phyloP scores from a whole-genome alignment of 2,888 invertebrate genomes.

The Craniophora ligustri region DNA sequence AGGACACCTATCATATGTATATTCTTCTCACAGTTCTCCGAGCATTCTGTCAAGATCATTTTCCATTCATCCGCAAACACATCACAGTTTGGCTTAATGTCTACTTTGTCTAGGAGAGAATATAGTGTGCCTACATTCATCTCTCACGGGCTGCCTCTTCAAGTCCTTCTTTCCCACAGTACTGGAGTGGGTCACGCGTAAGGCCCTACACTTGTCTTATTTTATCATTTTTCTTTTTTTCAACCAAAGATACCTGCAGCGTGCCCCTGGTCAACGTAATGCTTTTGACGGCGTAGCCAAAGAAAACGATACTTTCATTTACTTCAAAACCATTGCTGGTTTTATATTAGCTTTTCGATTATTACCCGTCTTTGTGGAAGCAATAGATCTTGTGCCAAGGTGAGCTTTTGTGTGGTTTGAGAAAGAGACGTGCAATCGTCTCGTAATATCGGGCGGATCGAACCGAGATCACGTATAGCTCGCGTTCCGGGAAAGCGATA shows the following conservation, averaged over 20 bases:
- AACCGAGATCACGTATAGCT: slow-evolving; percentile 66
- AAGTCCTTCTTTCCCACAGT: slow-evolving; percentile 35
- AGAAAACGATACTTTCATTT: slow-evolving; percentile 13
- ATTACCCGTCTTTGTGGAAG: not conserved
- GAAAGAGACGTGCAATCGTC: slow-evolving; percentile 41
- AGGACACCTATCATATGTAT: too few relatives aligned
- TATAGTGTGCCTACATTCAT: not conserved
- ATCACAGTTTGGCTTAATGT: too few relatives aligned
- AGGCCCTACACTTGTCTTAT: slow-evolving; percentile 60
- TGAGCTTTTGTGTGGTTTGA: slow-evolving; percentile 26
- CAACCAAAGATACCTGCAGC: slow-evolving; percentile 60
- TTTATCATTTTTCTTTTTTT: slow-evolving; percentile 60
- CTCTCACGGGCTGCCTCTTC: slow-evolving; percentile 30
- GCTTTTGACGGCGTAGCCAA: slow-evolving; percentile 49
- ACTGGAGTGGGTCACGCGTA: slow-evolving; percentile 52
- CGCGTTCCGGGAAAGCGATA: slow-evolving; percentile 65
- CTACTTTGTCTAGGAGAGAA: too few relatives aligned
- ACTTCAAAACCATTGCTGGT: slow-evolving; percentile 15
- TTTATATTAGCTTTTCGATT: not conserved
- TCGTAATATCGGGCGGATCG: slow-evolving; percentile 61
- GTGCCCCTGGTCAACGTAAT: slow-evolving; percentile 58
- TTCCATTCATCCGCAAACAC: too few relatives aligned
- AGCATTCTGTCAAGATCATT: too few relatives aligned
- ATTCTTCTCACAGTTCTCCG: too few relatives aligned
- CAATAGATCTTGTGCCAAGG: slow-evolving; percentile 15